Base-by-base conservation (phyloP, 2,888 invertebrate genomes). In the Phyllotreta cruciferae region DNA sequence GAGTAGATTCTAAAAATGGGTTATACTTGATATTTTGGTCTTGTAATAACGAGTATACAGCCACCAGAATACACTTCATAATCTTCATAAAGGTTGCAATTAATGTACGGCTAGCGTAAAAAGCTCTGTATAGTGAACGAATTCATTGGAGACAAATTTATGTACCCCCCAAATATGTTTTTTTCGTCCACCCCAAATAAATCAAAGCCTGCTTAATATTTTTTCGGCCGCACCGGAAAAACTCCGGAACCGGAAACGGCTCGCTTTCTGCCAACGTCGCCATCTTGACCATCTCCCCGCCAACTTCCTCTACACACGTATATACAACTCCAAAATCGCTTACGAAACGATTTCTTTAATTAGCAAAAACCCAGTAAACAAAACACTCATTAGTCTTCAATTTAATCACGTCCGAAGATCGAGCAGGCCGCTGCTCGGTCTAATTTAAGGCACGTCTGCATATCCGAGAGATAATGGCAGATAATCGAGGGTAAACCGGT, bases 331-430 rank as follows among this genome's bases (percentile, higher is more conserved):
- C 49, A 53, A 58, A 50, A 54, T 38, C 56, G 52, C 42, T 55
- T 47, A 36, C 5, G 60, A 37, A 62, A 61, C 63, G 70, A 70
- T 70, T 71, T 68, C 70, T 37, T 67, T 69, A 71, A 71, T 65
- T 66, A 50, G 67, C 69, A 56, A n/a, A n/a, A n/a, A n/a, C n/a
- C 38, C 38, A 38, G 38, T 8, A 38, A 38, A 38, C 38, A 38
- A 6, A 64, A 61, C 60, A 38, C 47, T 49, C 35, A 49, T 49
- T 35, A 49, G 11, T 38, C 36, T 3, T n/a, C 9, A 3, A 9
- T 9, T 41, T 49, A 35, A 35, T 49, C 36, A 35, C n/a, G 5
- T 8, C 11, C 10, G 36, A 49, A 35, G 36, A 49, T 49, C 49
- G 41, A 49, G 9, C 35, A 6, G 7, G 35, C 14, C 14, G 10